Evolutionary conservation across 2,113 vertebrate species (phyloP), one percentile per base, ranked within the genome.

Genomic region (Marmota flaviventris): DNA sequence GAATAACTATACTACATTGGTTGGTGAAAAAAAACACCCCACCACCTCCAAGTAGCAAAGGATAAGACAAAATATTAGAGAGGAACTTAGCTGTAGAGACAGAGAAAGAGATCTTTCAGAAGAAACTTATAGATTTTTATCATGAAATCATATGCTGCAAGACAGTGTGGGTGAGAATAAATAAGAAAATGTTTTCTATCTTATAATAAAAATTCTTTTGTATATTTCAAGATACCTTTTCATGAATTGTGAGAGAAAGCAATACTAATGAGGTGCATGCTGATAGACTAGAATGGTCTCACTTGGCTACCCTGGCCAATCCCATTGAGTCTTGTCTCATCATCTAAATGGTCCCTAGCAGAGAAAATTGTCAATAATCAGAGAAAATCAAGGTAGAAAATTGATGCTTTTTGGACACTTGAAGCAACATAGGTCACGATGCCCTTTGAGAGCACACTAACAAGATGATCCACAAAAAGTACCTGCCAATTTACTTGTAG

Each of bases 291-390:
- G 20, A 61, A 83, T 85, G 24, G 24, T 94, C 94, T 95, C 76
- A 94, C 86, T 96, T 87, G 85, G 83, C 85, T 94, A 96, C 83
- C 51, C 61, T 82, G 87, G 34, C 83, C 92, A 97, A 93, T 97
- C 94, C 85, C 53, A 65, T 2, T 37, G 91, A 96, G 89, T 91
- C 96, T 92, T 75, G 53, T 92, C 91, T 96, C 95, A 92, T 97
- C 93, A 93, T 94, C 83, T 84, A 84, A 96, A 92, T 32, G 65
- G n/a, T 94, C 39, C 11, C 87, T 98, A 82, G 81, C 89, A 93
- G 95, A 97, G 96, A 97, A 98, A 97, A 98, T 97, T 97, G 97
- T 89, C 97, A 92, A 97, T 97, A 98, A 97, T 97, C 95, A 97
- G 95, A 95, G 87, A 96, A 95, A 97, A 97, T 97, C 93, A 97